Percentiles rank a stretch among this genome's conserved stretches.
These are phyloP conservation scores for Lepidothrix coronata DNA, from an alignment of 2,113 vertebrate species.

Conservation along the genomic window DNA sequence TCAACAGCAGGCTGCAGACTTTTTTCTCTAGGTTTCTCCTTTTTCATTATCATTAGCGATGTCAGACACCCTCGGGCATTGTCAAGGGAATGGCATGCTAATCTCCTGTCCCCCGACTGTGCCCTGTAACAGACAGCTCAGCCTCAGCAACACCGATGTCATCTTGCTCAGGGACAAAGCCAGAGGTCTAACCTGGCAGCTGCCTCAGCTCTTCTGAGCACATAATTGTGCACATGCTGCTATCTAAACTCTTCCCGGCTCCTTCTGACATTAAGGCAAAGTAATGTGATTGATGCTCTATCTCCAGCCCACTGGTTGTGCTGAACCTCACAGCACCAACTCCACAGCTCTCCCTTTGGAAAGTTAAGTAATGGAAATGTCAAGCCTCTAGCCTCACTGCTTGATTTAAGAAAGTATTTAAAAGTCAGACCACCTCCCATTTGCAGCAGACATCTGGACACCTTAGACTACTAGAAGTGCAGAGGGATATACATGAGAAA, in stretches of 20 bases:
- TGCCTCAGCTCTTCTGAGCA: conserved; percentile 20
- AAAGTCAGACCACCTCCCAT: not conserved
- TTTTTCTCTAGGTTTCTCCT: not conserved
- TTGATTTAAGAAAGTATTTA: not conserved
- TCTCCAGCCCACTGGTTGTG: not conserved
- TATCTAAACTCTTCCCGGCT: not conserved
- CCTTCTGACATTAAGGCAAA: conserved; percentile 22
- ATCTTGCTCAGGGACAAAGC: not conserved
- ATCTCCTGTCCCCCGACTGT: not conserved
- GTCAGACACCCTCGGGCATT: not conserved
- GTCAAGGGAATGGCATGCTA: not conserved
- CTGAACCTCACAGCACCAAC: not conserved
- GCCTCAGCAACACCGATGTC: not conserved
- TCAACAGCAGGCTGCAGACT: not conserved
- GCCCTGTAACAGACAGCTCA: not conserved
- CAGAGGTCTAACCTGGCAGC: conserved; percentile 35
- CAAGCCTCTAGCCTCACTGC: not conserved
- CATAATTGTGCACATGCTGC: not conserved
- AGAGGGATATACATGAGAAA: not conserved
- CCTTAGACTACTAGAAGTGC: not conserved
- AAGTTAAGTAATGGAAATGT: conserved; percentile 4
- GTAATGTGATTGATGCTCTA: not conserved
- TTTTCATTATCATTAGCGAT: not conserved
- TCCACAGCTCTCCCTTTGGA: not conserved
- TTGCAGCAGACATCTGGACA: not conserved